Conservation (phyloP, 2,888 invertebrate species). For the Enchytraeus crypticus region DNA sequence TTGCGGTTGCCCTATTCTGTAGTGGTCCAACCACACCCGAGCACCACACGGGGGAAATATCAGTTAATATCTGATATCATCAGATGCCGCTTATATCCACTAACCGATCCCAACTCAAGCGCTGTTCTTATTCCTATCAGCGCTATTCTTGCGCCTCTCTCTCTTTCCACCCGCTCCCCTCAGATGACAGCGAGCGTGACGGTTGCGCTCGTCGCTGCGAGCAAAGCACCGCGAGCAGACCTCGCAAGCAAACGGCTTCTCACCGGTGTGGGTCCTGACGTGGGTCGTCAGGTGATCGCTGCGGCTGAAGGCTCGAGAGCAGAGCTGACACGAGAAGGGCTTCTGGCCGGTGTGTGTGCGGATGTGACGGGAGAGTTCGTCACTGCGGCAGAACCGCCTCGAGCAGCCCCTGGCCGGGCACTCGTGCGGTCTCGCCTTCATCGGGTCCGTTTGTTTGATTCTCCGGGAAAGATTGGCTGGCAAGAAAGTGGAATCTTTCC, state of each 20-base stretch:
- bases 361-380: slow-evolving; percentile 95
- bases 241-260: slow-evolving; percentile 97
- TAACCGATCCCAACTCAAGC: too few relatives aligned
- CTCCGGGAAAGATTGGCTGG: too few relatives aligned
- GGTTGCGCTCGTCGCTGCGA: slow-evolving; percentile 95
- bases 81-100: too few relatives aligned
- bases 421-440: slow-evolving; percentile 93
- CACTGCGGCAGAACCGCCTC: slow-evolving; percentile 89
- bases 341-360: slow-evolving; percentile 98
- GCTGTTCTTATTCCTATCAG: neutral
- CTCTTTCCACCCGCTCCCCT: slow-evolving; percentile 60
- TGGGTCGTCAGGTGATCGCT: slow-evolving; percentile 98
- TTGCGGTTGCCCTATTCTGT: too few relatives aligned
- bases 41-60: too few relatives aligned
- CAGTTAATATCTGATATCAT: too few relatives aligned
- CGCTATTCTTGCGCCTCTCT: neutral
- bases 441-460: slow-evolving; percentile 67
- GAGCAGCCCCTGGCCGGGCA: slow-evolving; percentile 97
- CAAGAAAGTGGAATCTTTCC: too few relatives aligned
- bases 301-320: slow-evolving; percentile 93
- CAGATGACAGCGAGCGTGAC: slow-evolving; percentile 95
- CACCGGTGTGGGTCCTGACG: slow-evolving; percentile 79
- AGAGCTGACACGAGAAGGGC: slow-evolving; percentile 93
- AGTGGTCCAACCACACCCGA: too few relatives aligned
- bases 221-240: slow-evolving; percentile 97